Percentiles rank a stretch among this genome's conserved stretches.
These are phyloP conservation scores for Megaceryle torquata DNA, from an alignment of 2,113 vertebrate genomes.

Conservation along the genomic window DNA sequence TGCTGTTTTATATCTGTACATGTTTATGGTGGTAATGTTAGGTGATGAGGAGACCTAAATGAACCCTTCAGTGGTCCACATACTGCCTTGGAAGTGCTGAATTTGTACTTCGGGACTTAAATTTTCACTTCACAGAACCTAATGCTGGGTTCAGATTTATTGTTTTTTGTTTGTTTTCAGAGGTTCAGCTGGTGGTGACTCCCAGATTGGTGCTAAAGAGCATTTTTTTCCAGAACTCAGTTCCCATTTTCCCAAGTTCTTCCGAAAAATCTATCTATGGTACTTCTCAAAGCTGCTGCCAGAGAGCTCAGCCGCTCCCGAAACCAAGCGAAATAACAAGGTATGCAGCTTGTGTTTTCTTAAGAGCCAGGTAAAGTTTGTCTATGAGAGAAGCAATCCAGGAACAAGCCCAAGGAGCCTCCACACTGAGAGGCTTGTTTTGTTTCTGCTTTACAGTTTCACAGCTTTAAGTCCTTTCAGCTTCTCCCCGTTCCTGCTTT, in stretches of 20 bases:
- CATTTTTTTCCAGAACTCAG: neutral
- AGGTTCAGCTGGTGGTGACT: neutral
- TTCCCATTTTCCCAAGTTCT: neutral
- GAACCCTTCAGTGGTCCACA: neutral
- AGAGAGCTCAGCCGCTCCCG: neutral
- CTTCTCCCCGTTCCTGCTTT: neutral
- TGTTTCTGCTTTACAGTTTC: neutral
- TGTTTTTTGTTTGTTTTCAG: too few species aligned
- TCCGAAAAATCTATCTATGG: neutral
- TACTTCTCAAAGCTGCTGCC: neutral
- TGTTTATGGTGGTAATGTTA: neutral
- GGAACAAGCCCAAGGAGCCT: neutral
- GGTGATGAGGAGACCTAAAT: neutral
- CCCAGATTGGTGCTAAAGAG: neutral
- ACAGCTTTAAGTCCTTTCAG: neutral
- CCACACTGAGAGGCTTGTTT: neutral
- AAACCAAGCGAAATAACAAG: neutral
- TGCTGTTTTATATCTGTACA: neutral
- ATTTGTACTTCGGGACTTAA: neutral
- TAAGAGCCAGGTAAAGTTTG: conserved; percentile 24
- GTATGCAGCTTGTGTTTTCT: neutral
- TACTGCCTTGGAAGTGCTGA: neutral
- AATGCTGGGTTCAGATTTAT: neutral
- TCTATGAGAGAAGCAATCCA: neutral
- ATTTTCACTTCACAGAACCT: too few species aligned